Evolutionary conservation across 2,113 vertebrate species (phyloP), one percentile per base, ranked within the genome.

Genomic region (Acrocephalus arundinaceus): DNA sequence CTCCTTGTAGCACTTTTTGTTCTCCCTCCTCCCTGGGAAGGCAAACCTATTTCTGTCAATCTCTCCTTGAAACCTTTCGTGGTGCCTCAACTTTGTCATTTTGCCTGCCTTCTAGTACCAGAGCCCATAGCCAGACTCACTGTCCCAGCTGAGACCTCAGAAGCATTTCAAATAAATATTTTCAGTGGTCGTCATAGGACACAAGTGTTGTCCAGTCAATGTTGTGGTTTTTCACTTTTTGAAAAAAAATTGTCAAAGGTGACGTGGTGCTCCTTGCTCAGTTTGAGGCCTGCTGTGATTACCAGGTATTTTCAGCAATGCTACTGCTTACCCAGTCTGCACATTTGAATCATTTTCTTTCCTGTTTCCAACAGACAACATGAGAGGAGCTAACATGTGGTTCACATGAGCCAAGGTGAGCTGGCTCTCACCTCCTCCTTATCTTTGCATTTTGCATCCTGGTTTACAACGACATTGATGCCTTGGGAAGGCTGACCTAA

Each of bases 331-430:
- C 33, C n/a, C 25, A n/a, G 15, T 15, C 24, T 24, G 10, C 6
- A 16, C 14, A 9, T 30, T 51, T 41, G 13, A 86, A 11, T 17
- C 0, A 31, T 79, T 63, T 51, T 20, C 21, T 61, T 73, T 76
- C 52, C 49, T 79, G 5, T 68, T 89, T 68, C 62, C 58, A 52
- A 3, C 45, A 67, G 18, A 37, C 4, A 37, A 35, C 10, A 10
- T 45, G 16, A 35, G 15, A 76, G 31, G 25, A 31, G 23, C 30
- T 19, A 12, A 10, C 6, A 37, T 8, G 2, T 41, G n/a, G 10
- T 18, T 63, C 1, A 0, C 2, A 0, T 17, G 25, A 63, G 9
- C 25, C 15, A 7, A 51, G 75, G 27, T 2, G 11, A 45, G 17
- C 10, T 62, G 20, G 5, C 16, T 55, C 35, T 78, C 21, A 39